Evolutionary conservation across 2,888 invertebrate species (phyloP).

Genomic region (Phania funesta): DNA sequence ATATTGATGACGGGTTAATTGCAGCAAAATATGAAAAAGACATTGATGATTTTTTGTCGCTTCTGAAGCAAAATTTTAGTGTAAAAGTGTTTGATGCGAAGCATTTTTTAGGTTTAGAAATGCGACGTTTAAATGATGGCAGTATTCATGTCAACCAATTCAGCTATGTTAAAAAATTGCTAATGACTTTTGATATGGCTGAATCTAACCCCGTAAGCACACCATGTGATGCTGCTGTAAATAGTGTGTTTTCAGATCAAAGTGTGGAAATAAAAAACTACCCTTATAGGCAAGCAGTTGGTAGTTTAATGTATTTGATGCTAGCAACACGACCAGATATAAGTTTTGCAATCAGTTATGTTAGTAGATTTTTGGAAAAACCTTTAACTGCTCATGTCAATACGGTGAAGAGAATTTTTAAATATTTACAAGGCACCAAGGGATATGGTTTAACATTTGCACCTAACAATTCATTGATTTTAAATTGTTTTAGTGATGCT

Average conservation of each 20-base stretch:
- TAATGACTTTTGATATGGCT: conserved; percentile 22
- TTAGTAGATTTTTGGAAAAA: conserved; percentile 39
- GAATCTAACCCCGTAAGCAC: conserved; percentile 21
- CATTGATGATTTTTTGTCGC: conserved; percentile 15
- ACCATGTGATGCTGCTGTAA: conserved; percentile 21
- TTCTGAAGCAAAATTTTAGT: conserved; percentile 44
- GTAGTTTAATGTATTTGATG: conserved; percentile 45
- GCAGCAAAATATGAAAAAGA: conserved; percentile 53
- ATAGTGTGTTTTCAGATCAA: conserved; percentile 26
- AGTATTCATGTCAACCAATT: conserved; percentile 32
- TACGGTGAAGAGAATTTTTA: conserved; percentile 34
- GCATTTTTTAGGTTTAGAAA: conserved; percentile 36
- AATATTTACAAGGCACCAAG: conserved; percentile 33
- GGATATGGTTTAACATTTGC: conserved; percentile 11
- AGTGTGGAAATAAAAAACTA: conserved; percentile 30
- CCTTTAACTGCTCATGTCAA: conserved; percentile 35
- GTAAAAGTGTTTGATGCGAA: conserved; percentile 48
- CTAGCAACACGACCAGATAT: conserved; percentile 39
- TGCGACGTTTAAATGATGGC: conserved; percentile 25
- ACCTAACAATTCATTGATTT: conserved; percentile 18
- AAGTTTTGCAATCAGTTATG: conserved; percentile 35
- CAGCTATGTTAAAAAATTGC: conserved; percentile 19
- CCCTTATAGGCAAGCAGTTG: conserved; percentile 32
- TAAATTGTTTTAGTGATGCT: conserved; percentile 57
- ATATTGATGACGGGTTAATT: conserved; percentile 65